phyloP scores from a whole-genome alignment of 2,113 vertebrate species.

The Ranitomeya variabilis region DNA sequence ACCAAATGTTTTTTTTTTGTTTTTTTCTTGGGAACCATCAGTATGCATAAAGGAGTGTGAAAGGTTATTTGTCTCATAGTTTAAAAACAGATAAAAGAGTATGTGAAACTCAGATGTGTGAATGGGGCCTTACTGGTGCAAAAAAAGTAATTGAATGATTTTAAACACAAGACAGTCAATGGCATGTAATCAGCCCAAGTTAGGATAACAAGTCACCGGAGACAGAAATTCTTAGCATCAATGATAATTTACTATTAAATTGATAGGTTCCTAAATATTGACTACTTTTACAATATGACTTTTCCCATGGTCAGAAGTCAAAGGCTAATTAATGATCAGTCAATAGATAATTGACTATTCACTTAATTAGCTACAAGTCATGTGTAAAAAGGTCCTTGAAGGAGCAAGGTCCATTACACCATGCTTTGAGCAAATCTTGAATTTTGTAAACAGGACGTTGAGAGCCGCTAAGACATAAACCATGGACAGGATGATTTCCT shows the following conservation, averaged over 20 bases:
- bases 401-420: not conserved
- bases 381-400: not conserved
- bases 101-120: too few relatives aligned
- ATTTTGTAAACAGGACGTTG: conserved; percentile 34
- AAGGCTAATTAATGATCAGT: not conserved
- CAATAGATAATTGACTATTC: not conserved
- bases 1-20: too few relatives aligned
- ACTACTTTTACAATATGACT: not conserved
- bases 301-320: not conserved
- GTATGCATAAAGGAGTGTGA: too few relatives aligned
- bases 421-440: not conserved
- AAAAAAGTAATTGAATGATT: too few relatives aligned
- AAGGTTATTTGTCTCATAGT: too few relatives aligned
- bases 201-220: not conserved
- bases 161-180: too few relatives aligned
- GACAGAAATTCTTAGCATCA: not conserved
- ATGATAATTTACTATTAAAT: not conserved
- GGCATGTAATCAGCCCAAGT: not conserved
- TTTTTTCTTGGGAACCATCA: too few relatives aligned
- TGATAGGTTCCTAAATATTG: not conserved
- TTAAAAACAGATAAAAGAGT: too few relatives aligned
- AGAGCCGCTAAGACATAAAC: not conserved
- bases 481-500: conserved; percentile 28
- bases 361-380: not conserved
- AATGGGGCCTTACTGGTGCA: too few relatives aligned